Base-by-base conservation (phyloP, 2,888 invertebrate genomes). In the Melangyna quadrimaculata region DNA sequence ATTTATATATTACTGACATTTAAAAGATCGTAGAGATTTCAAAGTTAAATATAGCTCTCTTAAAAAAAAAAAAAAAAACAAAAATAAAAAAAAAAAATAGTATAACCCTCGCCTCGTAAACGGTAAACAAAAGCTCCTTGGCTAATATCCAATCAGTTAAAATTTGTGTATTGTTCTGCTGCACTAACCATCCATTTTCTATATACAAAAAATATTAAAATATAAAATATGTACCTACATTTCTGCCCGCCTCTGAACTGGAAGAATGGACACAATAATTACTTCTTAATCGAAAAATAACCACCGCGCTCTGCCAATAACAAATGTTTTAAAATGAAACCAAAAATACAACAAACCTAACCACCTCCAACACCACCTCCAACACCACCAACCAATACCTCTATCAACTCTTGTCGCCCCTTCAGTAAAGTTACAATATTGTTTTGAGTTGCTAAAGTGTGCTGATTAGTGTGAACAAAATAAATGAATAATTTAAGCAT, bases 261-360 rank as follows among this genome's bases (percentile, higher is more conserved):
- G 43, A 74, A 67, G 67, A 80, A 77, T 78, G 73, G 86, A 73
- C 80, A 78, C 86, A 78, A 81, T 86, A 86, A 86, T 86, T 86
- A 86, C 86, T 77, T 81, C 77, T 86, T 86, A 86, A 86, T 86
- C 86, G 86, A 86, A 81, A 86, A 81, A 77, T 86, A 81, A 86
- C 80, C 73, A 78, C 80, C 57, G 69, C 37, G 35, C 75, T 51
- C 61, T 86, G 86, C 80, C 77, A 78, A 77, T 78, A 86, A 81
- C 70, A 70, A 69, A 81, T 74, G 57, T 57, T 65, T 45, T 43
- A 67, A 70, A 71, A 19, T 24, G 53, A 71, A 37, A 65, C 71
- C 53, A 32, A 59, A 53, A 67, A 67, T 65, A 61, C 51, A 71
- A 37, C 37, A 59, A 59, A 22, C 35, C 14, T 22, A 24, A 29